Evolutionary conservation across 2,888 invertebrate genomes (phyloP), one percentile per base, ranked within the genome.

Genomic region (Machimus atricapillus): DNA sequence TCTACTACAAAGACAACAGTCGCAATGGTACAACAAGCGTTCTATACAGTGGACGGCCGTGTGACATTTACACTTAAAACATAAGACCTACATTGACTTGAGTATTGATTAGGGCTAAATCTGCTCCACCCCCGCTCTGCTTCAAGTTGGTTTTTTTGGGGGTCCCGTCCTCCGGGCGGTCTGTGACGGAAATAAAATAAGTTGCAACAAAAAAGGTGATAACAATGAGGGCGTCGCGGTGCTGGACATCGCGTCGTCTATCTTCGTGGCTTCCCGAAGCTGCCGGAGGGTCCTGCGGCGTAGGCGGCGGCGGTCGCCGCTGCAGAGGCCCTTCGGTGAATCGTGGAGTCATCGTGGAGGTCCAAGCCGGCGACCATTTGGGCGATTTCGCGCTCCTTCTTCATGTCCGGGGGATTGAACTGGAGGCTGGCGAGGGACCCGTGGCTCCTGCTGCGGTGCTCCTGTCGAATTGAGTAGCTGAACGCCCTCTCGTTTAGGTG

Each of bases 401-500:
- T 97, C 91, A 96, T 94, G 91, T 96, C 96, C 89, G 96, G 96
- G 89, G 96, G 96, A 90, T 96, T 97, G 93, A 98, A 98, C 91
- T 97, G 97, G 88, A 98, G 93, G 91, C 97, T 98, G 88, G 98
- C 97, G 91, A 98, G 93, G 88, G 97, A 97, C 88, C 98, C 98
- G 92, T 98, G 98, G 90, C 97, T 98, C 88, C 98, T 94, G 91
- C 97, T 97, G 89, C 98, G 95, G 91, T 98, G 98, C 92, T 98
- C 98, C 92, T 98, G 98, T 87, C 98, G 94, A 91, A 98, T 98
- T 90, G 98, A 98, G 93, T 98, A 98, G 87, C 97, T 97, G 91
- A 98, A 98, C 34, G 98, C 98, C 85, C 98, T 94, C 92, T 98
- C 98, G 92, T 98, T 98, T 89, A 98, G 93, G 91, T 98, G 98